Evolutionary conservation across 2,797 vertebrate species (phyloP), one percentile per base, ranked within the genome.

Genomic region (Argentina silus): DNA sequence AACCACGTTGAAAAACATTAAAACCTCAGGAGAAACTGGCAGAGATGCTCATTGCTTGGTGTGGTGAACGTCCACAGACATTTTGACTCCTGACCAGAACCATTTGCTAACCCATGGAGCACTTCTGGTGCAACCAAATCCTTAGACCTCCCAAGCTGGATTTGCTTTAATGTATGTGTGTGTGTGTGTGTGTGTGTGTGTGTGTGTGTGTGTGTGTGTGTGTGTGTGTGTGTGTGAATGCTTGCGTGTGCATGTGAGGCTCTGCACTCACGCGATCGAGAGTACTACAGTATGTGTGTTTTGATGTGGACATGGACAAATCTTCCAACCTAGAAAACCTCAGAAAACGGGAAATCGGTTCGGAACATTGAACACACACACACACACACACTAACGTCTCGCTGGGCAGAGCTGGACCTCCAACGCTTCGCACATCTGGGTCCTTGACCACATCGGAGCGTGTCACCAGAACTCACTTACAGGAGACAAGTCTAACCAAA

Each of bases 371-470:
- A 83, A 86, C 82, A 82, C 68, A 42, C 73, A 73, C 78, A 72
- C 75, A 36, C 27, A 42, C 73, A 73, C 78, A 72, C 75, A 67
- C 61, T 67, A 78, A 75, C 63, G 72, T 78, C 62, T 80, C 67
- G 71, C 57, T 11, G 44, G 61, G 72, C 36, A 19, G 68, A 59
- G 67, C 65, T 69, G 70, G 86, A 85, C 78, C 67, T 84, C 82
- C n/a, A 7, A 11, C 70, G 76, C 84, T 85, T 67, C 70, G 83
- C 75, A 75, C 73, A 83, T 73, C 85, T 87, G 86, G 88, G 77
- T 83, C 74, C 84, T 88, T 81, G 79, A 87, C 88, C 85, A 36
- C 85, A 81, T 78, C 72, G 82, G 87, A 86, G 84, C 81, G 87
- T 78, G 80, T 76, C 81, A 74, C 45, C 74, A 88, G 72, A 67